Percentiles rank a stretch among this genome's conserved stretches.
These are phyloP conservation scores for Tenebrosternarchus preto DNA, from an alignment of 2,113 vertebrate species.

Conservation along the genomic window DNA sequence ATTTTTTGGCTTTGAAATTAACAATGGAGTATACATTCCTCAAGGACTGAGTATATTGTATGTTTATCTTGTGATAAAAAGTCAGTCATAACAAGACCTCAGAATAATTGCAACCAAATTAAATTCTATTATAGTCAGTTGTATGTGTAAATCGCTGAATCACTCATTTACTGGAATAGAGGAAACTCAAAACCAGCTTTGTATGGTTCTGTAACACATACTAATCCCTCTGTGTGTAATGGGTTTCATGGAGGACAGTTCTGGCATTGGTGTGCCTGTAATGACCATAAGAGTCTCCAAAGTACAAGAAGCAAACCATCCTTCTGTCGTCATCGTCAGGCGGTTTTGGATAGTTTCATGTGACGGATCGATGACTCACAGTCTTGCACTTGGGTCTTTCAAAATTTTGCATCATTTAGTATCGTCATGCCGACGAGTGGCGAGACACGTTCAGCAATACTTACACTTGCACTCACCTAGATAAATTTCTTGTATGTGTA, in stretches of 20 bases:
- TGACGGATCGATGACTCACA: constrained; percentile 40
- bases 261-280: background rate
- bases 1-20: background rate
- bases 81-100: no score
- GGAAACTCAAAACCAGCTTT: constrained; percentile 21
- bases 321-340: constrained; percentile 6
- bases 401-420: constrained; percentile 25
- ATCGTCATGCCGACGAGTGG: background rate
- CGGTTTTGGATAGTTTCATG: constrained; percentile 12
- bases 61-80: background rate
- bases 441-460: no score
- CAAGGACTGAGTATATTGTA: background rate
- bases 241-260: background rate
- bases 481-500: no score
- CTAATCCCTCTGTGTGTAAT: background rate
- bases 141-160: constrained; percentile 27
- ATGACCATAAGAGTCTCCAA: background rate
- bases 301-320: background rate
- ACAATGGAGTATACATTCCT: background rate
- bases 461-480: no score
- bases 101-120: background rate
- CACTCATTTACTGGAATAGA: constrained; percentile 34
- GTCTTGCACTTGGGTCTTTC: constrained; percentile 9
- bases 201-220: background rate
- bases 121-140: background rate